These are phyloP conservation scores for Epizoanthus scotinus DNA, from an alignment of 92 coral and sea anemone genomes.

Conservation along the genomic window DNA sequence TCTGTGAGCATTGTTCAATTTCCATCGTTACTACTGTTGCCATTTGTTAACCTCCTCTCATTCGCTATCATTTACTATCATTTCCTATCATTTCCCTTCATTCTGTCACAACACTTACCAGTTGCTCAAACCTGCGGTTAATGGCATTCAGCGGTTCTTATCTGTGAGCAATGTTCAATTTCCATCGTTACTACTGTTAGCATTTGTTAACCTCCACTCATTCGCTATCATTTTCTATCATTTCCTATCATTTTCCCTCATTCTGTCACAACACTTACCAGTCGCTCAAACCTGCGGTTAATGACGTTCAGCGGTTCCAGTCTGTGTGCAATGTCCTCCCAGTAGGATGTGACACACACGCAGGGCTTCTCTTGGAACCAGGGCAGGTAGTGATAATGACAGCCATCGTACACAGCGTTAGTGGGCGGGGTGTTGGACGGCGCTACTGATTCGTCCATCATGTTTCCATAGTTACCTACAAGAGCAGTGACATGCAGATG, in stretches of 20 bases:
- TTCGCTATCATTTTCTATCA: no score
- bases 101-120: no score
- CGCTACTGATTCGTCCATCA: conserved; percentile 93
- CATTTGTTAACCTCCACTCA: not conserved
- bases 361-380: conserved; percentile 95
- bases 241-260: no score
- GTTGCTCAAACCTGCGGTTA: no score
- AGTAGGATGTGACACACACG: conserved; percentile 83
- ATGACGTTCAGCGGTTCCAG: conserved; percentile 84
- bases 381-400: conserved; percentile 83
- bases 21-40: not conserved
- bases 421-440: conserved; percentile 93
- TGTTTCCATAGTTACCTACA: conserved; percentile 92
- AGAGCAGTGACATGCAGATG: not conserved
- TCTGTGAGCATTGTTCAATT: no score
- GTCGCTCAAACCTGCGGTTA: conserved; percentile 61
- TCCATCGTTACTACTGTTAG: not conserved
- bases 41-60: not conserved
- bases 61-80: no score
- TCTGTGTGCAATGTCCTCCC: conserved; percentile 91
- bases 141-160: no score
- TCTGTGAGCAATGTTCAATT: no score
- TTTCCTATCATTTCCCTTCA: no score
- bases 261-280: conserved; percentile 83
- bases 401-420: conserved; percentile 87